Conservation (phyloP, 2,113 vertebrate species). For the Psilopsiagon aurifrons region DNA sequence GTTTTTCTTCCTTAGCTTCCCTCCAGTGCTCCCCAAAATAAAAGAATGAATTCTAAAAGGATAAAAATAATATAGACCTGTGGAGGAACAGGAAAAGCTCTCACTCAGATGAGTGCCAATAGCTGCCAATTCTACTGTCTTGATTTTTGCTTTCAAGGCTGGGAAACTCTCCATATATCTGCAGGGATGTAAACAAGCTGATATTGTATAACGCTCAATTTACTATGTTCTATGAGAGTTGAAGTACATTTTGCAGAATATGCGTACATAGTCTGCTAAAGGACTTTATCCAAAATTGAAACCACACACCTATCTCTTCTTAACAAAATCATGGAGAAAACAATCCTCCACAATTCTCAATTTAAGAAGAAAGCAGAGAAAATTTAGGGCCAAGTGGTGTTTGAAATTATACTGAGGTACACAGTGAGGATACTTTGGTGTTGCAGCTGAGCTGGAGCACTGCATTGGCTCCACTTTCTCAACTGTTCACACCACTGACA, state of each 20-base stretch:
- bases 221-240: background rate
- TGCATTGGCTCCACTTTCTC: background rate
- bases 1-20: constrained; percentile 24
- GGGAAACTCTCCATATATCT: constrained; percentile 60
- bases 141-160: constrained; percentile 58
- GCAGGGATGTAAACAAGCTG: constrained; percentile 22
- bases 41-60: constrained; percentile 14
- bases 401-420: background rate
- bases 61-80: constrained; percentile 42
- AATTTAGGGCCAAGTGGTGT: background rate
- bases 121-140: constrained; percentile 41
- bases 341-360: background rate
- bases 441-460: rapidly evolving
- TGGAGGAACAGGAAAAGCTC: background rate
- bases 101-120: constrained; percentile 7
- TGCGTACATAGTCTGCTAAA: background rate
- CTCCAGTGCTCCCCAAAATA: background rate
- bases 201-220: constrained; percentile 37
- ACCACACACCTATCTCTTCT: background rate
- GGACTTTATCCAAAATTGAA: background rate
- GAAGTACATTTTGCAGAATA: constrained; percentile 18
- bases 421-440: background rate
- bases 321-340: background rate
- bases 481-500: background rate
- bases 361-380: background rate